Evolutionary conservation across 2,797 vertebrate genomes (phyloP).

Genomic region (Pygocentrus nattereri): DNA sequence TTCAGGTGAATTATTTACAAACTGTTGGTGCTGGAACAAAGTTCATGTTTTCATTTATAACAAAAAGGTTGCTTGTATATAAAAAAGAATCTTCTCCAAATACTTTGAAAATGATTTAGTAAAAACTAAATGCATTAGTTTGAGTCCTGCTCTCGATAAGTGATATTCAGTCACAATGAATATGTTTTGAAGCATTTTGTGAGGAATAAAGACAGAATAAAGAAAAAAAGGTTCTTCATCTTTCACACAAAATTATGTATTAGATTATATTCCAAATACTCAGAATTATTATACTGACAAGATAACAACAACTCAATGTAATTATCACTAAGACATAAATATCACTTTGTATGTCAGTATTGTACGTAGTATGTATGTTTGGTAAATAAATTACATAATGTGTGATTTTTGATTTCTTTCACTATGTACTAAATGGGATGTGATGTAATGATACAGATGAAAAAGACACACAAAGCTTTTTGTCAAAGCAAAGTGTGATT

Average conservation of each 20-base stretch:
- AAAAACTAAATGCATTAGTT: neutral
- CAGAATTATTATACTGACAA: neutral
- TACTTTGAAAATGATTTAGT: neutral
- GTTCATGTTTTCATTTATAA: too few species aligned
- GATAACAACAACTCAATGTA: neutral
- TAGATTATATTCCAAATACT: neutral
- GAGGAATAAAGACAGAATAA: too few species aligned
- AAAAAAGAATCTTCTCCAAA: neutral
- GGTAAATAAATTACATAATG: neutral
- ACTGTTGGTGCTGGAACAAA: too few species aligned
- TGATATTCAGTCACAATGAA: too few species aligned
- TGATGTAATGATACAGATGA: neutral
- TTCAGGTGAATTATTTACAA: too few species aligned
- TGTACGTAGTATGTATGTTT: neutral
- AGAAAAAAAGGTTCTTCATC: too few species aligned
- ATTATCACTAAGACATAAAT: conserved; percentile 6
- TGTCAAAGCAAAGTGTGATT: too few species aligned
- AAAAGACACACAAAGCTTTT: neutral
- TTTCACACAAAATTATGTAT: neutral
- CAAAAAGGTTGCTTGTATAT: neutral
- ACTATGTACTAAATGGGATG: neutral
- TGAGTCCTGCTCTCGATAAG: neutral
- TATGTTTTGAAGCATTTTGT: too few species aligned
- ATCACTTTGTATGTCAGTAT: neutral
- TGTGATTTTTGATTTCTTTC: conserved; percentile 12